Percentiles rank a stretch among this genome's conserved stretches.
Conservation (phyloP, 2,888 invertebrate species). For the Meiosimyza platycephala region DNA sequence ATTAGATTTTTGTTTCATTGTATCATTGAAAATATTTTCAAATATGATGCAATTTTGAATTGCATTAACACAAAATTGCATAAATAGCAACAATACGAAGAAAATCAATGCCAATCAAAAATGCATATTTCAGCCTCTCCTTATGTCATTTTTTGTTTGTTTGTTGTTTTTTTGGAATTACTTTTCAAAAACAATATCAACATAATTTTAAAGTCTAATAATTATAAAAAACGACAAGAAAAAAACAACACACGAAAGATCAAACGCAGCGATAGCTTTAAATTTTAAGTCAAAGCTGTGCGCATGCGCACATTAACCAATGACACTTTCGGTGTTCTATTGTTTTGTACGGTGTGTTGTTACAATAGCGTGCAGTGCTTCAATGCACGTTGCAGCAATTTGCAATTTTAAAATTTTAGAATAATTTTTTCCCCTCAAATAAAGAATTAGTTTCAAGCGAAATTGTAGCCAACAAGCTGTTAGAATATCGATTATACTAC, state of each 20-base stretch:
- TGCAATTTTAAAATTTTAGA: constrained; percentile 34
- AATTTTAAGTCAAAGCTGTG: not conserved
- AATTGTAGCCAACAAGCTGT: not conserved
- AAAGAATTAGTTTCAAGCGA: not conserved
- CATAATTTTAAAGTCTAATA: constrained; percentile 32
- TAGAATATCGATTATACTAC: not conserved
- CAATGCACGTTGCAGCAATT: constrained; percentile 52
- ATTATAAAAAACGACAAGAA: not conserved
- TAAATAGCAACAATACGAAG: not conserved
- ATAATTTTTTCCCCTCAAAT: constrained; percentile 1
- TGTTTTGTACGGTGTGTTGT: constrained; percentile 42
- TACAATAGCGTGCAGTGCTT: constrained; percentile 42
- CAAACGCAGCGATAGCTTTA: constrained; percentile 31
- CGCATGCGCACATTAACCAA: constrained; percentile 21
- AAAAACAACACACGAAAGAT: constrained; percentile 20
- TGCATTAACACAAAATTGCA: not conserved
- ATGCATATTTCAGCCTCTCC: constrained; percentile 20
- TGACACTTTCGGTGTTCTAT: constrained; percentile 35
- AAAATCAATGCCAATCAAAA: constrained; percentile 28
- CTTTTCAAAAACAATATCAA: constrained; percentile 3
- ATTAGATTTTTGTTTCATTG: not conserved
- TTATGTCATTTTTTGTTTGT: not conserved
- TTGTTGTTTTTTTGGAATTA: no score
- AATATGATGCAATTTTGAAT: not conserved
- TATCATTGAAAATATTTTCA: not conserved